These are phyloP conservation scores for Apodemus speciosus DNA, from an alignment of 2,113 vertebrate species.

Conservation along the genomic window DNA sequence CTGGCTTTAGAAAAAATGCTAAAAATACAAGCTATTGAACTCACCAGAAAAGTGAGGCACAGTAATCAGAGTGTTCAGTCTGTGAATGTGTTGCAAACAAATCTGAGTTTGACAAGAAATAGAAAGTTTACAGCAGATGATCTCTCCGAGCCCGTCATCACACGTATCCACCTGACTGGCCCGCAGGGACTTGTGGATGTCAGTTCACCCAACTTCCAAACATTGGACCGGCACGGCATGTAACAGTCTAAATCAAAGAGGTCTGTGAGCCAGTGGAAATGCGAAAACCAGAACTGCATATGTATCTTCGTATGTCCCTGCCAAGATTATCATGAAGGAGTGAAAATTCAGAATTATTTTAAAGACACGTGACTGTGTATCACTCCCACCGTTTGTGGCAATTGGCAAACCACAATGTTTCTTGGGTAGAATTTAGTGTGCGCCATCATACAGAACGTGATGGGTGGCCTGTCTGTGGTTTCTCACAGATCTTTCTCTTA, in stretches of 20 bases:
- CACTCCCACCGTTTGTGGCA: background rate
- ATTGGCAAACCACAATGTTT: no score
- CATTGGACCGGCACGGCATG: background rate
- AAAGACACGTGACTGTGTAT: background rate
- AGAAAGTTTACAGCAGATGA: slow-evolving; percentile 21
- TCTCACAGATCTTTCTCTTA: background rate
- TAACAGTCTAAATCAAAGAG: slow-evolving; percentile 7
- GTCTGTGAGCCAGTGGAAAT: background rate
- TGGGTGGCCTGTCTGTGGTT: background rate
- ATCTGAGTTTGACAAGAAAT: slow-evolving; percentile 61
- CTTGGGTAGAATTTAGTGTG: background rate
- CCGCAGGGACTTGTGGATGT: background rate
- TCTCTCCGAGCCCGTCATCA: background rate
- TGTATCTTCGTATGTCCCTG: background rate
- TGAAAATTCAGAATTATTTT: background rate
- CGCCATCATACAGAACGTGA: background rate
- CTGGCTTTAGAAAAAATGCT: slow-evolving; percentile 60
- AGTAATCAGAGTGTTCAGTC: slow-evolving; percentile 27
- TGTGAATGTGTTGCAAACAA: slow-evolving; percentile 45
- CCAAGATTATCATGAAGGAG: background rate
- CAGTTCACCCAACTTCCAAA: background rate
- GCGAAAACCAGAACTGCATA: background rate
- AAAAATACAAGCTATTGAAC: slow-evolving; percentile 63
- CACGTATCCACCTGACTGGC: background rate
- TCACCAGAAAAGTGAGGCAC: slow-evolving; percentile 57